A percentile compares a stretch with the other conserved stretches of the same genome.
Conservation (phyloP, 2,888 invertebrate genomes). For the Parnassius smintheus region DNA sequence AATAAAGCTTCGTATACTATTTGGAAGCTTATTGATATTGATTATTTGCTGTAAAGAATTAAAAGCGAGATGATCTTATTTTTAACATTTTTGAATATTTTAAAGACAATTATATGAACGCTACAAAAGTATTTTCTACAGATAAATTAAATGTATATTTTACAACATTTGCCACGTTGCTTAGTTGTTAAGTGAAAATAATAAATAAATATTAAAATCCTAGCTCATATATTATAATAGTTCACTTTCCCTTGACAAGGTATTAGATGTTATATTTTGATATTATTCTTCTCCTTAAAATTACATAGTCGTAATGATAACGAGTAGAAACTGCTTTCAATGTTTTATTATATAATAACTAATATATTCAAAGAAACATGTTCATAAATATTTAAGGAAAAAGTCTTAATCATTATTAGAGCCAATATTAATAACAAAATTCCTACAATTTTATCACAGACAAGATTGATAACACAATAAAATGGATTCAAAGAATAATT, state of each 20-base stretch:
- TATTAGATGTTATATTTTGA: conserved; percentile 20
- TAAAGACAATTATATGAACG: not conserved
- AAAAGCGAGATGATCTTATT: conserved; percentile 9
- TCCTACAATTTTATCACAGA: no score
- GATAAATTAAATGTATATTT: not conserved
- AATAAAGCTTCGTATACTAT: no score
- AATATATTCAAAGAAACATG: no score
- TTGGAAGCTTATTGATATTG: not conserved
- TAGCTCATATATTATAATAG: not conserved
- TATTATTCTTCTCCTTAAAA: conserved; percentile 3
- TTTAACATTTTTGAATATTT: conserved; percentile 1
- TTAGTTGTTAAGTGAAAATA: conserved; percentile 9
- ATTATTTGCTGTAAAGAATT: not conserved
- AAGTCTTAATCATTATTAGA: not conserved
- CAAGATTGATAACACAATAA: no score
- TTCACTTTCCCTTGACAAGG: conserved; percentile 24
- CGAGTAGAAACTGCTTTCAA: no score
- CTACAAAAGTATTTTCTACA: not conserved
- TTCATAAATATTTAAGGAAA: not conserved
- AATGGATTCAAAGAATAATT: no score
- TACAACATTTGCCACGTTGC: conserved; percentile 6
- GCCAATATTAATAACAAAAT: no score
- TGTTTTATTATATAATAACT: no score
- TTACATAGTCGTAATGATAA: not conserved
- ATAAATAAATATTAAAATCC: not conserved